Base-by-base conservation (phyloP, 2,888 invertebrate genomes). In the Villa cingulata region DNA sequence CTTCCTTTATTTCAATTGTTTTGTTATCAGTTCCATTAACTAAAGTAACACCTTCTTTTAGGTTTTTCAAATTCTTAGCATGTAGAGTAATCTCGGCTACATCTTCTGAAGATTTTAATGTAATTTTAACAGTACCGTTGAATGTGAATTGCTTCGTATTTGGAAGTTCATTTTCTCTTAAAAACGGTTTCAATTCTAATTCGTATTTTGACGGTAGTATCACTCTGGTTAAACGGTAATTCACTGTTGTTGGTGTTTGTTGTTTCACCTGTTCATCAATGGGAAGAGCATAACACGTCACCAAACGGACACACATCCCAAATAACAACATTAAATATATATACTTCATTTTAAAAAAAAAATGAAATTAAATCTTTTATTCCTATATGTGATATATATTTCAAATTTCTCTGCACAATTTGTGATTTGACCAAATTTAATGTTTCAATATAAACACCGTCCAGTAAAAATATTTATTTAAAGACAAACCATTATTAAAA, bases 181-280 rank as follows among this genome's bases (percentile, higher is more conserved):
- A 68, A 52, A 74, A 70, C 1, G 78, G 77, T 1, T 63, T 66
- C 6, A 82, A 56, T 0, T 64, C 55, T 0, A 81, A 65, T 27
- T 69, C 63, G 53, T 81, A 83, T n/a, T 62, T 62, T 0, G 53
- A 56, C 0, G 81, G 82, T 2, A 48, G 49, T 1, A 79, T 69
- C 1, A 68, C 66, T 1, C 59, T 64, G 3, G 59, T 52, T 14
- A 68, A 51, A 23, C 66, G 59, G 40, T 64, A 68, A 3, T 63
- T 55, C 5, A 23, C 7, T 4, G 23, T 4, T 6, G 23, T 23
- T 23, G 23, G 5, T 7, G 4, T 7, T 23, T 23, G 23, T 23
- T 23, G 23, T 23, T 23, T 23, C 23, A 23, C 7, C 23, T n/a
- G 7, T 23, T 23, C 23, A 23, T 6, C 23, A 23, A 23, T 23